Evolutionary conservation across 2,888 invertebrate genomes (phyloP).

Genomic region (Drosophila bunnanda): DNA sequence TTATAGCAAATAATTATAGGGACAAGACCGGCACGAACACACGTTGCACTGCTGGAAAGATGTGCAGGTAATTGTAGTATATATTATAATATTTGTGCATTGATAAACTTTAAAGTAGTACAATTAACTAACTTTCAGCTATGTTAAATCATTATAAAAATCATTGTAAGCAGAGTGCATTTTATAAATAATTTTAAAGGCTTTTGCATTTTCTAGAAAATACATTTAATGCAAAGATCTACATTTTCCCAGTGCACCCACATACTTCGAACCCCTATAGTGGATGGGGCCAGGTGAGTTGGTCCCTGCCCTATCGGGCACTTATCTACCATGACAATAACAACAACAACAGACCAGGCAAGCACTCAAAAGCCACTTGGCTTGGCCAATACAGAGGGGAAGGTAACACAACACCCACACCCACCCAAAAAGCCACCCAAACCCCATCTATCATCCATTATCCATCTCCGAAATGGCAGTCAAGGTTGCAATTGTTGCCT

Average conservation of each 20-base stretch:
- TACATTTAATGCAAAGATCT: no score
- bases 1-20: conserved; percentile 76
- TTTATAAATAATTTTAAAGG: no score
- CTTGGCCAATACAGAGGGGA: conserved; percentile 47
- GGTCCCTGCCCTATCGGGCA: conserved; percentile 41
- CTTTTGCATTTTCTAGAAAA: neutral
- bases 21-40: conserved; percentile 29
- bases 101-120: no score
- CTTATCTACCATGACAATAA: conserved; percentile 55
- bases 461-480: conserved; percentile 56
- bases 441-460: conserved; percentile 32
- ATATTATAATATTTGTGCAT: no score
- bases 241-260: conserved; percentile 6
- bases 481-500: conserved; percentile 74
- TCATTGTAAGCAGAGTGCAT: no score
- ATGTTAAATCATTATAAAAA: no score
- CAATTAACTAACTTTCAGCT: no score
- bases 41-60: conserved; percentile 2
- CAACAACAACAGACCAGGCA: conserved; percentile 48
- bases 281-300: conserved; percentile 10
- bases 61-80: no score
- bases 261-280: neutral
- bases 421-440: conserved; percentile 1
- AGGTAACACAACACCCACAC: neutral
- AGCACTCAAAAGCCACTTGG: conserved; percentile 70